These are phyloP conservation scores for Bombus polaris DNA, from an alignment of 1,140 invertebrate genomes.

Conservation along the genomic window DNA sequence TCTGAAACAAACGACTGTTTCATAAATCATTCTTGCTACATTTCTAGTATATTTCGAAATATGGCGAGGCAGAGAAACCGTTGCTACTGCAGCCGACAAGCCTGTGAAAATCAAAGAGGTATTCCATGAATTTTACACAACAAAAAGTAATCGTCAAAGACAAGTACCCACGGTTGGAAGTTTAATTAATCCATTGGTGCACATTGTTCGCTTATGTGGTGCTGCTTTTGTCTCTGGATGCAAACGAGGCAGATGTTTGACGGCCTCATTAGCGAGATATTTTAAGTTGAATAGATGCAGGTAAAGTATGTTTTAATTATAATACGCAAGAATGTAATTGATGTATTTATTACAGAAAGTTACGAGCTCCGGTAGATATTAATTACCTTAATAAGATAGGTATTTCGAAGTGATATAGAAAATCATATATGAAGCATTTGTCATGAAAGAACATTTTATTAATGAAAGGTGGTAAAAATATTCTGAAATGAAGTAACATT, in stretches of 20 bases:
- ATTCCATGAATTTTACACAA: background rate
- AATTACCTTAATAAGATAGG: background rate
- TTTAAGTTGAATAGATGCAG: background rate
- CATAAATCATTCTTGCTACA: constrained; percentile 49
- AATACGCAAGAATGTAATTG: background rate
- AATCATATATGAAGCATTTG: too few species aligned
- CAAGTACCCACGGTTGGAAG: background rate
- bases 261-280: background rate
- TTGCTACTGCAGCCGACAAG: background rate
- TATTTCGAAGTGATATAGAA: background rate
- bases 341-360: background rate
- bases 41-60: constrained; percentile 42
- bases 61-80: background rate
- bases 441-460: background rate
- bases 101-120: background rate
- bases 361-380: too few species aligned
- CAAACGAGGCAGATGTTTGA: background rate
- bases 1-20: constrained; percentile 51
- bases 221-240: background rate
- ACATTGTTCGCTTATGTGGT: background rate
- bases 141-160: constrained; percentile 2
- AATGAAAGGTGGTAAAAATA: background rate
- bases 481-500: background rate
- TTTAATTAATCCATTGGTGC: constrained; percentile 3
- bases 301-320: background rate